phyloP scores from a whole-genome alignment of 2,888 invertebrate species.

The Xestia xanthographa region DNA sequence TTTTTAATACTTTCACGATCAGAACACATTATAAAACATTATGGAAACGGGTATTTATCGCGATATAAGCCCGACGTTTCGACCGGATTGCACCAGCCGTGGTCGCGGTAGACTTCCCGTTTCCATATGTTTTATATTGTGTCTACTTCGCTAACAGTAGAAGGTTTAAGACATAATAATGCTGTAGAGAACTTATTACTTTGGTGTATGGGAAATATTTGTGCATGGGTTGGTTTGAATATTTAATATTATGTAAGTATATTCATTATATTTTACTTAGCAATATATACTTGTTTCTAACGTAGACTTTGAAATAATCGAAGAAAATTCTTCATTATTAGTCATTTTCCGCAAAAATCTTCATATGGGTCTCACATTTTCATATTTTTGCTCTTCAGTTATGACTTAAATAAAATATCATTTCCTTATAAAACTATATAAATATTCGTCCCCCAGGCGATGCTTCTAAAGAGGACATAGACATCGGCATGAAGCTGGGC shows the following conservation, averaged over 20 bases:
- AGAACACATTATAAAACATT: too few species aligned
- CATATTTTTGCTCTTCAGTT: neutral
- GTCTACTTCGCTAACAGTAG: too few species aligned
- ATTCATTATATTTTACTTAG: neutral
- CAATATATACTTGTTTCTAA: neutral
- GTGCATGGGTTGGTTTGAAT: neutral
- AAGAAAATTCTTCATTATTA: neutral
- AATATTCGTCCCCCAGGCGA: slow-evolving; percentile 88
- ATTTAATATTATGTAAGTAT: slow-evolving; percentile 3
- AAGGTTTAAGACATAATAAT: neutral
- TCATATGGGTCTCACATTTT: neutral
- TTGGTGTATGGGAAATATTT: neutral
- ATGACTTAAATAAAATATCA: neutral
- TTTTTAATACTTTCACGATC: too few species aligned
- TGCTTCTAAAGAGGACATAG: slow-evolving; percentile 94
- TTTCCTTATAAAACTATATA: neutral
- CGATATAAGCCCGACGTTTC: too few species aligned
- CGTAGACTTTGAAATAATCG: neutral
- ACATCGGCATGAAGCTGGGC: slow-evolving; percentile 97
- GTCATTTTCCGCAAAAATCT: neutral
- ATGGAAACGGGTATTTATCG: too few species aligned
- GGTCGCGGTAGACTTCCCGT: too few species aligned
- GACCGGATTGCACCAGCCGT: too few species aligned
- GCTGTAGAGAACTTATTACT: neutral
- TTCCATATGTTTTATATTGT: too few species aligned